Evolutionary conservation across 2,797 vertebrate genomes (phyloP).

Genomic region (Liparis tanakae): DNA sequence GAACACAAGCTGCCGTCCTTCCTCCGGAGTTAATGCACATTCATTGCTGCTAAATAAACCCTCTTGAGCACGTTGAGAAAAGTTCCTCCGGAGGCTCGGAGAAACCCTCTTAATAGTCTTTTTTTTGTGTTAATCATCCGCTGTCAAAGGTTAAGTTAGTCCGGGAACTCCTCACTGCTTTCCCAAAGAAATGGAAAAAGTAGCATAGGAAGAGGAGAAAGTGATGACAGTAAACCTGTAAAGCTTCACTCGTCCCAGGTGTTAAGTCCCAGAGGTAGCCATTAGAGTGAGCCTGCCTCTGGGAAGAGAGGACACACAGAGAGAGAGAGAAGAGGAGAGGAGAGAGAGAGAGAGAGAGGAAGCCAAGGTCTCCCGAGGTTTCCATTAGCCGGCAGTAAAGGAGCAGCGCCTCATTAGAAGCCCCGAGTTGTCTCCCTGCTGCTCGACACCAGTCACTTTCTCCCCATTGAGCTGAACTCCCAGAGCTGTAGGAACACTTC

Average conservation of each 20-base stretch:
- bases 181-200: not conserved
- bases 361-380: slow-evolving; percentile 74
- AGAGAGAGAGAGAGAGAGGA: slow-evolving; percentile 3
- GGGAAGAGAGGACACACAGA: slow-evolving; percentile 48
- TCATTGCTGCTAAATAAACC: slow-evolving; percentile 70
- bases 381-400: slow-evolving; percentile 83
- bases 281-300: slow-evolving; percentile 71
- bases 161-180: not conserved
- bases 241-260: slow-evolving; percentile 70
- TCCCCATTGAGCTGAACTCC: slow-evolving; percentile 60
- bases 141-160: slow-evolving; percentile 16
- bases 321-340: slow-evolving; percentile 10
- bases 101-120: slow-evolving; percentile 20
- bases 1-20: slow-evolving; percentile 63
- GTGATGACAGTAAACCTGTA: slow-evolving; percentile 63
- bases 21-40: slow-evolving; percentile 64
- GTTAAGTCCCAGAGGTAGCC: slow-evolving; percentile 74
- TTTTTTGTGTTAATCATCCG: slow-evolving; percentile 37
- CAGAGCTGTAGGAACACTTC: slow-evolving; percentile 46
- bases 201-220: slow-evolving; percentile 44
- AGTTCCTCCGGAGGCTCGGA: slow-evolving; percentile 27
- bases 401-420: slow-evolving; percentile 81
- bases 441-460: slow-evolving; percentile 65
- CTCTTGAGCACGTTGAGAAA: slow-evolving; percentile 44
- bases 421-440: slow-evolving; percentile 63